Evolutionary conservation across 1,140 invertebrate genomes (phyloP).

Genomic region (Hermetia illucens): DNA sequence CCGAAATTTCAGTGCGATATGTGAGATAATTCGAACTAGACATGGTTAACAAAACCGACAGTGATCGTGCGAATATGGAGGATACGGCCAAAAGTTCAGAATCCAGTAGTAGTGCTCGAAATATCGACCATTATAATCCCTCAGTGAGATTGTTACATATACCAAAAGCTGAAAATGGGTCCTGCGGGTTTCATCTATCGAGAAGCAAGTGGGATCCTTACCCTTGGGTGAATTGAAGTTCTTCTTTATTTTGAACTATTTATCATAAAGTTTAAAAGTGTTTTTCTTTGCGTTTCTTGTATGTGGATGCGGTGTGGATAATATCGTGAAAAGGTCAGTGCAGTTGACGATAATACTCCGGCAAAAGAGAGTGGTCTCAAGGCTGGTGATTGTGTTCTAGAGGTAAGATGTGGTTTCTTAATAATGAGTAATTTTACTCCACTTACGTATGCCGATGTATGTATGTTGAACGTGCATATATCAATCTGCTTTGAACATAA

Average conservation of each 20-base stretch:
- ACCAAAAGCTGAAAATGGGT: constrained; percentile 10
- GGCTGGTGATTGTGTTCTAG: constrained; percentile 46
- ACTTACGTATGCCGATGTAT: no score
- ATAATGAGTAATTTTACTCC: no score
- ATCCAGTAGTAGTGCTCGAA: no score
- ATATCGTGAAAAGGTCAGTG: constrained; percentile 23
- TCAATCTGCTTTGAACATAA: no score
- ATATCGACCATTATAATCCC: constrained; percentile 18
- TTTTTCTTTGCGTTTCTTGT: constrained; percentile 1
- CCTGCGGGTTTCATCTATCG: constrained; percentile 47
- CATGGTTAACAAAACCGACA: no score
- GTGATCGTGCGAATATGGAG: no score
- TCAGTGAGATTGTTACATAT: constrained; percentile 22
- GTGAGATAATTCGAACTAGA: no score
- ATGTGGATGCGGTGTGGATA: neutral
- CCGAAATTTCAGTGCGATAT: no score
- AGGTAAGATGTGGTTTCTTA: no score
- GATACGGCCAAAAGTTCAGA: no score
- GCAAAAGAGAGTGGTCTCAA: constrained; percentile 33
- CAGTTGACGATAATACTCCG: constrained; percentile 33
- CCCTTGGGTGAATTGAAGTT: constrained; percentile 40
- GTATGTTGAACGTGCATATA: no score
- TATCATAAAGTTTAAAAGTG: constrained; percentile 27
- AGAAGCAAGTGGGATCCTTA: constrained; percentile 57
- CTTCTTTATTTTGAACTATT: constrained; percentile 23